These are phyloP conservation scores for Porites divaricata DNA, from an alignment of 92 coral and sea anemone species.

Conservation along the genomic window DNA sequence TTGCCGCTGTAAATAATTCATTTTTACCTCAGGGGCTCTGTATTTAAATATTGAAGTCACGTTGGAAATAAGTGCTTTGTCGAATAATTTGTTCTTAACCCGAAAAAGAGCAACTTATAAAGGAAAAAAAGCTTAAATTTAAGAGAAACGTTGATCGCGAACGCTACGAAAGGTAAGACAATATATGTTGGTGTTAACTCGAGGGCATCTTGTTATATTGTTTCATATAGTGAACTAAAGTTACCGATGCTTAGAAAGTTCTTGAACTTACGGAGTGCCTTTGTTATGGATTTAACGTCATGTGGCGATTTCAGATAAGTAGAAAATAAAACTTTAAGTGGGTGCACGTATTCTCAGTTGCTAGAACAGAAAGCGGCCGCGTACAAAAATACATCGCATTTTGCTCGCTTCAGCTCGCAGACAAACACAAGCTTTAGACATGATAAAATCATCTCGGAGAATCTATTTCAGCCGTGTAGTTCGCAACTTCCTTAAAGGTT, in stretches of 20 bases:
- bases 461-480: neutral
- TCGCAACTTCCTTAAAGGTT: slow-evolving; percentile 22
- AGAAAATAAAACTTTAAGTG: neutral
- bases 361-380: neutral
- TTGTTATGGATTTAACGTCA: neutral
- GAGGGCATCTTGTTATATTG: neutral
- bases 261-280: slow-evolving; percentile 12
- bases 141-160: neutral
- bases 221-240: neutral
- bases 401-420: neutral
- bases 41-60: neutral
- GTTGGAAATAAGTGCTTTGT: neutral
- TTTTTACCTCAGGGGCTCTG: slow-evolving; percentile 23
- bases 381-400: neutral
- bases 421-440: neutral
- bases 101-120: neutral
- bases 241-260: slow-evolving; percentile 19
- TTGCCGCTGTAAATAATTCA: slow-evolving; percentile 13
- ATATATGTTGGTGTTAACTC: neutral
- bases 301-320: slow-evolving; percentile 3
- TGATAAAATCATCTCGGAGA: slow-evolving; percentile 1
- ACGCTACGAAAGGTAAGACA: neutral
- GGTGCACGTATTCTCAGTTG: neutral
- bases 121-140: neutral
- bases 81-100: neutral